Evolutionary conservation across 2,797 vertebrate genomes (phyloP).

Genomic region (Propithecus deckenii): DNA sequence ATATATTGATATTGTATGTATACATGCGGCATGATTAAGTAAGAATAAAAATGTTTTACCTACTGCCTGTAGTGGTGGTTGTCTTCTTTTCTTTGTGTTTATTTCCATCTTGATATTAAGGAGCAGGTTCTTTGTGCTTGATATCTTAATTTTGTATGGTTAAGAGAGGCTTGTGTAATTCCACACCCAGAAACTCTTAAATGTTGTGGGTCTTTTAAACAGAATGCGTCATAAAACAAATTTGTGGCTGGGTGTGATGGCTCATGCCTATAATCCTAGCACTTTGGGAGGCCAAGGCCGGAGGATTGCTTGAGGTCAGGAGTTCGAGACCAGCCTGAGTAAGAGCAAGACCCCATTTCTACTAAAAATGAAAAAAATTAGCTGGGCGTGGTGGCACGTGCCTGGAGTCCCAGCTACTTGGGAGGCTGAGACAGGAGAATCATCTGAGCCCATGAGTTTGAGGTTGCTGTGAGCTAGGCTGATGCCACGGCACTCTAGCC

Average conservation of each 20-base stretch:
- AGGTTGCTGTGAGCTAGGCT: too few relatives aligned
- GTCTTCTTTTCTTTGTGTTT: not conserved
- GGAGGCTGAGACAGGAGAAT: too few relatives aligned
- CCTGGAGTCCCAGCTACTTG: too few relatives aligned
- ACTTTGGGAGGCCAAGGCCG: too few relatives aligned
- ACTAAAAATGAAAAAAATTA: too few relatives aligned
- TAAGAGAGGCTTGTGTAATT: not conserved
- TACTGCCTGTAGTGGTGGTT: not conserved
- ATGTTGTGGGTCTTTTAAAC: not conserved
- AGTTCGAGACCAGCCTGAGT: too few relatives aligned
- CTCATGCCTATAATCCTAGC: too few relatives aligned
- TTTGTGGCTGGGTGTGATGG: not conserved
- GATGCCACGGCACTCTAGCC: too few relatives aligned
- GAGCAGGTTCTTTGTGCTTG: not conserved
- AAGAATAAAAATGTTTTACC: conserved; percentile 81
- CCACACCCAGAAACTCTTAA: not conserved
- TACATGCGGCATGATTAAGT: conserved; percentile 81
- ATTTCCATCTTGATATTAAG: not conserved
- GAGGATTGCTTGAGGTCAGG: too few relatives aligned
- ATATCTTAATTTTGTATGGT: not conserved
- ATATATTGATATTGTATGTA: conserved; percentile 78
- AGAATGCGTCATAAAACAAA: conserved; percentile 33
- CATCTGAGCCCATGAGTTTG: too few relatives aligned
- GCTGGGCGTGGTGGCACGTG: accelerated
- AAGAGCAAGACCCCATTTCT: too few relatives aligned